These are phyloP conservation scores for Drosophila helvetica DNA, from an alignment of 2,888 invertebrate species.

Conservation along the genomic window DNA sequence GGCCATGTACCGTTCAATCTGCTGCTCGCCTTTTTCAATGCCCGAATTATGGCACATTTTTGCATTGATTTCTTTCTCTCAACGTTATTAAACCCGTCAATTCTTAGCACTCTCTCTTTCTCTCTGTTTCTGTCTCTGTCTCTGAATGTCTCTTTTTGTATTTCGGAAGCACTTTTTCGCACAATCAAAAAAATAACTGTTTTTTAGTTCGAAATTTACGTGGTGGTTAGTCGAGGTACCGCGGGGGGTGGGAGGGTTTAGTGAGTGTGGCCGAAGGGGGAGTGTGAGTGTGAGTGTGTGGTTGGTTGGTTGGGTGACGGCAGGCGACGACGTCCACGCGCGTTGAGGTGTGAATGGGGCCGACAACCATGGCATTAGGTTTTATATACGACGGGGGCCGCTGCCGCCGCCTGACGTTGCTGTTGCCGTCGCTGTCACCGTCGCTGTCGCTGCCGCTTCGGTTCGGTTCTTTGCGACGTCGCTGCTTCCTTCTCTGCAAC, in stretches of 20 bases:
- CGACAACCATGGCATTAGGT: constrained; percentile 40
- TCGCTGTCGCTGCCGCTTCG: not conserved
- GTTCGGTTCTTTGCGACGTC: constrained; percentile 2
- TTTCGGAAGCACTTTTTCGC: constrained; percentile 21
- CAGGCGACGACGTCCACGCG: constrained; percentile 62
- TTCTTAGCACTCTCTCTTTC: not conserved
- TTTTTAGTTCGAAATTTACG: constrained; percentile 5
- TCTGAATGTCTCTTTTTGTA: not conserved
- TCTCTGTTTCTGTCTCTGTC: not conserved
- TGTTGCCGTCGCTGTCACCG: constrained; percentile 16
- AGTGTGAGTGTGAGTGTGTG: not conserved
- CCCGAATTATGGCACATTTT: constrained; percentile 82
- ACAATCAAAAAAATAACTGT: constrained; percentile 3
- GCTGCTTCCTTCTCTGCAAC: constrained; percentile 26
- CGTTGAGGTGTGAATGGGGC: constrained; percentile 67
- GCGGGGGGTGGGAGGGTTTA: not conserved
- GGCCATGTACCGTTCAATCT: constrained; percentile 82
- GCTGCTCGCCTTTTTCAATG: constrained; percentile 78
- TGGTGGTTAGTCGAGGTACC: not conserved
- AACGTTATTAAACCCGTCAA: not conserved
- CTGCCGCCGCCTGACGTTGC: constrained; percentile 43
- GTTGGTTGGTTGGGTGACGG: constrained; percentile 24
- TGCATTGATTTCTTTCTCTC: constrained; percentile 54
- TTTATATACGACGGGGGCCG: constrained; percentile 64
- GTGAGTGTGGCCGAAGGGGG: constrained; percentile 1